Evolutionary conservation across 2,113 vertebrate species (phyloP), one percentile per base, ranked within the genome.

Genomic region (Mionectes macconnelli): DNA sequence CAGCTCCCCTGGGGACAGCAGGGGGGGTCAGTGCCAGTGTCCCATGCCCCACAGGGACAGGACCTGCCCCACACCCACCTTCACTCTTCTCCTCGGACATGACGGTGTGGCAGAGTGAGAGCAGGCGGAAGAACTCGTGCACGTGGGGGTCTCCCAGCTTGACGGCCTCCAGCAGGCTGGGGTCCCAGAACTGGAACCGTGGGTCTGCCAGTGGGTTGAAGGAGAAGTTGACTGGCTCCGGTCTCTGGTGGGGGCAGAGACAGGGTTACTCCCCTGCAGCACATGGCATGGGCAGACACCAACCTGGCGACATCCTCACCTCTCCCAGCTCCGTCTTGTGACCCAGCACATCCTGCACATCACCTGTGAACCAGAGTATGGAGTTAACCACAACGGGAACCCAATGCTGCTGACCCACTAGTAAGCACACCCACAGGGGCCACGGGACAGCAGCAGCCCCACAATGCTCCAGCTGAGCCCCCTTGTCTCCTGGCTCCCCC

Each of bases 71-170:
- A 30, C 0, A 0, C 98, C 94, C 90, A 99, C 99, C 99, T 93
- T 98, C 98, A 0, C 67, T 98, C 96, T 99, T 99, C 90, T 99
- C 99, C 94, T 99, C 99, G 0, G 99, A 99, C 99, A 99, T 99
- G 78, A 99, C 99, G 0, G 99, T 99, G 95, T 99, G 99, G 93
- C 99, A 99, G 50, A 99, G 98, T 0, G 99, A 98, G 28, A 99
- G 99, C 84, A 99, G 98, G 17, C 99, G 98, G 97, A 99, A 99
- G 96, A 99, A 99, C 95, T 99, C 98, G 0, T 99, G 99, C 8
- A 98, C 97, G 2, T 97, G 98, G 1, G 94, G 90, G 68, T 99
- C 98, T 15, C 99, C 99, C 94, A 98, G 96, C 90, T 98, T 98
- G 37, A 99, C 98, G 0, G 99, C 98, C 75, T 99, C 98, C 94